A percentile compares a stretch with the other conserved stretches of the same genome.
These are phyloP conservation scores for Sula dactylatra DNA, from an alignment of 2,113 vertebrate genomes.

Conservation along the genomic window DNA sequence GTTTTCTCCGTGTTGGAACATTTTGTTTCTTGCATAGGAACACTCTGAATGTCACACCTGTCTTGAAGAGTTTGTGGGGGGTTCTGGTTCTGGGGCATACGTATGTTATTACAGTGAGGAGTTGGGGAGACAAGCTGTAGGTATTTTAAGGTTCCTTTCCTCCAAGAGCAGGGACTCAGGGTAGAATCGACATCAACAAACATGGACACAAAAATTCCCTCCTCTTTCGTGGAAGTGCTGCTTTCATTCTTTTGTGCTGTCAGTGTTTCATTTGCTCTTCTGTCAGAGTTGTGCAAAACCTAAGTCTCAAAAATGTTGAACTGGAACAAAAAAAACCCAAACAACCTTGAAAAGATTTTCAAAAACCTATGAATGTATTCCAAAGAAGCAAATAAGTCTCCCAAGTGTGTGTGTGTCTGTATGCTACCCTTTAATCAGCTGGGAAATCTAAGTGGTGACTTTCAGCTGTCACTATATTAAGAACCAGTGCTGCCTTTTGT, in stretches of 20 bases:
- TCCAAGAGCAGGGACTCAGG: background rate
- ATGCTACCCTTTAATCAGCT: background rate
- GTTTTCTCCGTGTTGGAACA: background rate
- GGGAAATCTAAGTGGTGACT: constrained; percentile 25
- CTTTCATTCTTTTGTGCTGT: background rate
- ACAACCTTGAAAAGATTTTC: background rate
- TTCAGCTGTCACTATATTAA: constrained; percentile 43
- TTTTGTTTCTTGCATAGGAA: background rate
- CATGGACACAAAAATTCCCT: background rate
- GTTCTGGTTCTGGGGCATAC: background rate
- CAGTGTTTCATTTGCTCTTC: background rate
- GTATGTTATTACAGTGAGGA: background rate
- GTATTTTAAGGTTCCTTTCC: background rate
- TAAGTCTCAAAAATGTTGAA: background rate
- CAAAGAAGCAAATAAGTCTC: background rate
- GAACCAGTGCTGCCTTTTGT: constrained; percentile 50
- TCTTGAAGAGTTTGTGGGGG: background rate
- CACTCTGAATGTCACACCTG: background rate
- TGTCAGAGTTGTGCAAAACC: background rate
- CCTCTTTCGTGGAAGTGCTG: background rate
- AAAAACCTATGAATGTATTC: background rate
- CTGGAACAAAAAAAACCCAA: background rate
- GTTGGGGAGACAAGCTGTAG: background rate
- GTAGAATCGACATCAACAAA: background rate
- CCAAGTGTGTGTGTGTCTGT: background rate